Base-by-base conservation (phyloP, 2,888 invertebrate genomes). In the Branchipolynoe longqiensis region DNA sequence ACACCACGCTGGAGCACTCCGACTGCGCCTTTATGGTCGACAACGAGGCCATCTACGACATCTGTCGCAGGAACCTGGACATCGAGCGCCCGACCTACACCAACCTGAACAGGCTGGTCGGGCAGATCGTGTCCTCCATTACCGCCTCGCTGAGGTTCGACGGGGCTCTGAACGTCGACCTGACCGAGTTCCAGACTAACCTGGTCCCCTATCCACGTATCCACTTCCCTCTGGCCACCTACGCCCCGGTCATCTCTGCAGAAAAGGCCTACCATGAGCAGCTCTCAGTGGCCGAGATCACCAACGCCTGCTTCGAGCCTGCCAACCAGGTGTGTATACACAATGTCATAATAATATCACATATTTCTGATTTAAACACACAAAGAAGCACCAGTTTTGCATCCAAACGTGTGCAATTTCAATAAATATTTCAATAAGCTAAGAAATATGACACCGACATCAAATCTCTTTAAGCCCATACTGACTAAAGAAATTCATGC, bases 141-240 rank as follows among this genome's bases (percentile, higher is more conserved):
- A 87, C 86, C 12, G 86, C 86, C 18, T 87, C 87, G 12, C 83
- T 87, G 33, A 2, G 87, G 6, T 87, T 87, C 33, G 83, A 87
- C 33, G 87, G 87, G 2, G 83, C 87, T 2, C 33, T 87, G 4
- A 87, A 87, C 54, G 87, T 87, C 1, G 87, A 87, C 38, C 58
- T 87, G 6, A 78, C 82, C 4, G 87, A 87, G 38, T 87, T 87
- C 69, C 87, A 87, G 62, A 87, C 87, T 4, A 87, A 87, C 41
- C 81, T 87, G 48, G 87, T 87, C 2, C 87, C 87, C n/a, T 87
- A 87, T 40, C 90, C 90, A 62, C 62, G 62, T 14, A 62, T 62
- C 62, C 62, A 62, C 62, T 62, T 62, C 62, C 62, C 62, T n/a
- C 6, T 62, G 62, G 62, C 62, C n/a, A 62, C 62, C n/a, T 62